Percentiles rank a stretch among this genome's conserved stretches.
phyloP scores from a whole-genome alignment of 1,140 invertebrate species.

The Temnothorax nylanderi region DNA sequence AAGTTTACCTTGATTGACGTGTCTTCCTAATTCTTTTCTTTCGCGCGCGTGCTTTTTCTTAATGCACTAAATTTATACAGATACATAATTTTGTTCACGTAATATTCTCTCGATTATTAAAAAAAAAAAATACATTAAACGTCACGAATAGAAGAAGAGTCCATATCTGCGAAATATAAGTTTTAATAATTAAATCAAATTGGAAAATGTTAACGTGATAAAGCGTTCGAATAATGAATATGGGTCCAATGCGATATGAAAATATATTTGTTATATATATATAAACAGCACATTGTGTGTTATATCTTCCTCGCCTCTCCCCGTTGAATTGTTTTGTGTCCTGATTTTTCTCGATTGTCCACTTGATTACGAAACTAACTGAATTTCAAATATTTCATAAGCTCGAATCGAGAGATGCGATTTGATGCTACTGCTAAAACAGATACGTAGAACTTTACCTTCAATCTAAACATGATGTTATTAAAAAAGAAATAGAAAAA shows the following conservation, averaged over 20 bases:
- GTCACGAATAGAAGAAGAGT: neutral
- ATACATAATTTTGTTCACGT: neutral
- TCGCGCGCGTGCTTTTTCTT: neutral
- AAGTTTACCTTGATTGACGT: constrained; percentile 38
- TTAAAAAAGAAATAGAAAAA: neutral
- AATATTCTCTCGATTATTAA: constrained; percentile 33
- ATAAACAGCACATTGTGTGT: neutral
- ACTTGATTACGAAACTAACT: neutral
- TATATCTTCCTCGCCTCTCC: neutral
- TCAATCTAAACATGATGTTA: neutral
- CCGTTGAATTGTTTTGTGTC: neutral
- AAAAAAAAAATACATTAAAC: constrained; percentile 24
- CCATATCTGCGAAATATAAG: constrained; percentile 44
- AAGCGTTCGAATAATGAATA: constrained; percentile 69
- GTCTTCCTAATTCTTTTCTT: constrained; percentile 45
- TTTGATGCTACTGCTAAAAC: neutral
- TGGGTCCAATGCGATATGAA: constrained; percentile 66
- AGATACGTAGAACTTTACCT: neutral
- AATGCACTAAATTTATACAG: neutral
- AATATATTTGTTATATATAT: constrained; percentile 52
- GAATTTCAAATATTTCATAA: neutral
- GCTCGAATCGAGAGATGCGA: neutral
- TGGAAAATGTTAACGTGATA: constrained; percentile 60
- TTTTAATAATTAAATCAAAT: constrained; percentile 51
- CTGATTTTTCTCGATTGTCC: neutral